Percentiles rank a stretch among this genome's conserved stretches.
phyloP scores from a whole-genome alignment of 2,888 invertebrate species.

The Octodonta nipae region DNA sequence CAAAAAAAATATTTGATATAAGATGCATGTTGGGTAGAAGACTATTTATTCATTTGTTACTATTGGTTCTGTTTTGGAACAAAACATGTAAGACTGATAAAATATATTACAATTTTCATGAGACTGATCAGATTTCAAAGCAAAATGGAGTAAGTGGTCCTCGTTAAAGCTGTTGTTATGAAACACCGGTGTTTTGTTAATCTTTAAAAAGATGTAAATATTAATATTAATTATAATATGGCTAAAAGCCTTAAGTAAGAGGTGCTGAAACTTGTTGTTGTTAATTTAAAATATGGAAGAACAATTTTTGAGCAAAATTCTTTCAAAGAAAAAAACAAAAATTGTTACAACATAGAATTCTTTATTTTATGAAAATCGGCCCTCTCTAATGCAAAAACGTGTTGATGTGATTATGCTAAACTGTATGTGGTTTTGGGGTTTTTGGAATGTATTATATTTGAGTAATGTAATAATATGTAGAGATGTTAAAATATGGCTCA shows the following conservation, averaged over 20 bases:
- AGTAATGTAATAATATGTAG: conserved; percentile 16
- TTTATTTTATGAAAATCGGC: too few relatives aligned
- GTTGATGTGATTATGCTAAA: conserved; percentile 27
- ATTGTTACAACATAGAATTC: too few relatives aligned
- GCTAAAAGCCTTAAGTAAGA: conserved; percentile 26
- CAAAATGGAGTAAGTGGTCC: too few relatives aligned
- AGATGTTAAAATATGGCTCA: conserved; percentile 18
- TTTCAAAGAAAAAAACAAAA: too few relatives aligned
- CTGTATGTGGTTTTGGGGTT: conserved; percentile 27
- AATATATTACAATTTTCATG: conserved; percentile 26
- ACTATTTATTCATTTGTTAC: conserved; percentile 26
- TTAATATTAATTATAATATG: conserved; percentile 22
- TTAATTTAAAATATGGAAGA: too few relatives aligned
- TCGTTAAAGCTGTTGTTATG: conserved; percentile 19
- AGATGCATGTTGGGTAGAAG: too few relatives aligned
- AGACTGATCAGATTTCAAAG: conserved; percentile 17
- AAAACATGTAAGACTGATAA: conserved; percentile 36
- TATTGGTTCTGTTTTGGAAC: conserved; percentile 29
- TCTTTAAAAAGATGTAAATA: conserved; percentile 33
- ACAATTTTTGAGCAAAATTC: too few relatives aligned
- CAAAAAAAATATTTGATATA: too few relatives aligned
- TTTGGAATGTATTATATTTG: conserved; percentile 24
- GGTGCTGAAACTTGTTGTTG: too few relatives aligned
- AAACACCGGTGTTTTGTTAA: conserved; percentile 25
- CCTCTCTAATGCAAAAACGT: too few relatives aligned